A percentile compares a stretch with the other conserved stretches of the same genome.
Conservation (phyloP, 2,113 vertebrate genomes). For the Alaudala cheleensis region DNA sequence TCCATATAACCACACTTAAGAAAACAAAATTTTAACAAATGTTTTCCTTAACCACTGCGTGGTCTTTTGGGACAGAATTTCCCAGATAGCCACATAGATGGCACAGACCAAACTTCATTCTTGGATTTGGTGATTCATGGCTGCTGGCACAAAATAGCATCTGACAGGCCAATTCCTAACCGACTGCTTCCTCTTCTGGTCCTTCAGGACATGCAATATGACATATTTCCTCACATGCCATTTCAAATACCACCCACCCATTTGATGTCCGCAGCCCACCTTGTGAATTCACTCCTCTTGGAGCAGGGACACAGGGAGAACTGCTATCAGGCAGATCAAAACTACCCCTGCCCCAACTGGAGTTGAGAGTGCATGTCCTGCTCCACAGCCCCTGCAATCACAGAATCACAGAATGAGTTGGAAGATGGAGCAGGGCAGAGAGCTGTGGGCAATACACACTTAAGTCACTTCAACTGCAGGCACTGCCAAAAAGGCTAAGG, state of each 20-base stretch:
- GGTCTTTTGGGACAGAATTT: background rate
- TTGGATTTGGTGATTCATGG: background rate
- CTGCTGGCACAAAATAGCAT: background rate
- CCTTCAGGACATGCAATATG: background rate
- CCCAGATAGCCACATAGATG: background rate
- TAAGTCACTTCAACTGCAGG: background rate
- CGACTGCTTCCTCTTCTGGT: background rate
- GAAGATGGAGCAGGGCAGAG: background rate
- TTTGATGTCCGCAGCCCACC: background rate
- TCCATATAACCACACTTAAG: background rate
- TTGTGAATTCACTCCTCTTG: background rate
- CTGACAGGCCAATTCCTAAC: background rate
- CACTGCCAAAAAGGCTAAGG: accelerated
- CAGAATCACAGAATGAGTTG: background rate
- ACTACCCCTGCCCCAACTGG: accelerated
- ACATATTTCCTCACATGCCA: background rate
- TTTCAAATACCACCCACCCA: background rate
- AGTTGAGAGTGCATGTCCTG: accelerated
- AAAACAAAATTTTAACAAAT: conserved; percentile 27
- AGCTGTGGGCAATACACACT: background rate
- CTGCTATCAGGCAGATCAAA: background rate
- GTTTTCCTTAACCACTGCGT: background rate
- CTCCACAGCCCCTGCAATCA: background rate
- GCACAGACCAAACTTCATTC: background rate
- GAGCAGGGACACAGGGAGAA: background rate